These are phyloP conservation scores for Chironomus striatipennis DNA, from an alignment of 1,140 invertebrate species.

Conservation along the genomic window DNA sequence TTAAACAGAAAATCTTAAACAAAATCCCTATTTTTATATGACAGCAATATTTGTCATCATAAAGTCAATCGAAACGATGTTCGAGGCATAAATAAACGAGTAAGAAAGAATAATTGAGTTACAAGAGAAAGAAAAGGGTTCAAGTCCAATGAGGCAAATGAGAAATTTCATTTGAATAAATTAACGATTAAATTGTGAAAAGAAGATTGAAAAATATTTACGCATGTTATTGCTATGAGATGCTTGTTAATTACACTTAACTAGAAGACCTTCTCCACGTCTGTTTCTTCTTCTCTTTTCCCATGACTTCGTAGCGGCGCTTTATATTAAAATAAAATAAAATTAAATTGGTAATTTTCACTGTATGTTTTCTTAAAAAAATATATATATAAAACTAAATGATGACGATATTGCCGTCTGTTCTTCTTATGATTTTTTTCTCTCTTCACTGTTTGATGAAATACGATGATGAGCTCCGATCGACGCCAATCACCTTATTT, in stretches of 20 bases:
- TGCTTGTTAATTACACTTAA: neutral
- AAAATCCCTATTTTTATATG: too few relatives aligned
- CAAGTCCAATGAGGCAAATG: neutral
- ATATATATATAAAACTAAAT: neutral
- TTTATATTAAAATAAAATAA: constrained; percentile 15
- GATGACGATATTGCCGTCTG: neutral
- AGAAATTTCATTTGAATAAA: constrained; percentile 19
- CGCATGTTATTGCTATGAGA: neutral
- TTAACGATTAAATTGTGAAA: neutral
- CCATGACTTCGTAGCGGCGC: neutral
- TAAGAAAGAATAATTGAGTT: too few relatives aligned
- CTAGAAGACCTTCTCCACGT: neutral
- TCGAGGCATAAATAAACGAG: too few relatives aligned
- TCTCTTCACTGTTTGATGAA: constrained; percentile 3
- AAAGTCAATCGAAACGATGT: neutral
- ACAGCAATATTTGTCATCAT: neutral
- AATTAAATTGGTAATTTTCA: neutral
- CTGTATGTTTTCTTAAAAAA: neutral
- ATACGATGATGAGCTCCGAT: neutral
- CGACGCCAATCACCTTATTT: neutral
- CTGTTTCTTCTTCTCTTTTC: neutral
- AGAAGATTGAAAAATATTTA: neutral
- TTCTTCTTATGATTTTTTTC: too few relatives aligned
- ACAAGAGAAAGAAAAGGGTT: too few relatives aligned
- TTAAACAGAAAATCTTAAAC: too few relatives aligned